Evolutionary conservation across 2,797 vertebrate genomes (phyloP), one percentile per base, ranked within the genome.

Genomic region (Stomatorhinus walkeri): DNA sequence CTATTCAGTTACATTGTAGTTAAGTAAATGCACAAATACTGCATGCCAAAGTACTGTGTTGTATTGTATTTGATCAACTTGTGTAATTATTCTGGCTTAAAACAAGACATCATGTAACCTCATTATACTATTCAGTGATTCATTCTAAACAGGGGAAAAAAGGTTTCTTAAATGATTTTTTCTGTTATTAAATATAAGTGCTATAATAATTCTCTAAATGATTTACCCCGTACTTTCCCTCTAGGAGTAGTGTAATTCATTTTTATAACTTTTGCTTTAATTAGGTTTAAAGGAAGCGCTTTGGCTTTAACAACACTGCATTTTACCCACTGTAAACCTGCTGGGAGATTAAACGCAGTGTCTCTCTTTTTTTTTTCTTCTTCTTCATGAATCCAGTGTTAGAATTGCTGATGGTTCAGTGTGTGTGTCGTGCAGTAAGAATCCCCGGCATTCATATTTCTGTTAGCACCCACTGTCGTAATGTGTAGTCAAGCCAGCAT

Each of bases 201-300:
- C 72, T 81, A 40, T 83, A 79, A 54, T 83, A 88, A 64, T 59
- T 88, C n/a, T 85, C 54, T 85, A 49, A 64, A 24, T 88, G 54
- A 85, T 85, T 88, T 52, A 43, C 32, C 72, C 68, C 1, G 9
- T 14, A 85, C 56, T 48, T 48, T 43, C 51, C 24, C 32, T 19
- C 48, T 10, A 46, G 36, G 48, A 16, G 16, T 64, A 61, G 14
- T 46, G 22, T 22, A 36, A 48, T n/a, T 52, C 12, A 32, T 88
- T 85, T 28, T 85, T 59, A 68, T 61, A 49, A 84, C 61, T 85
- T 24, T n/a, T 48, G 36, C 48, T 36, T 83, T 84, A 84, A 52
- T 84, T 52, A 46, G 88, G 51, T 40, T 54, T 52, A 56, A 40
- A 87, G 32, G 52, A 87, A 59, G 14, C 16, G 3, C 85, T 87